A percentile compares a stretch with the other conserved stretches of the same genome.
Conservation (phyloP, 1,140 invertebrate species). For the Protaetia brevitarsis region DNA sequence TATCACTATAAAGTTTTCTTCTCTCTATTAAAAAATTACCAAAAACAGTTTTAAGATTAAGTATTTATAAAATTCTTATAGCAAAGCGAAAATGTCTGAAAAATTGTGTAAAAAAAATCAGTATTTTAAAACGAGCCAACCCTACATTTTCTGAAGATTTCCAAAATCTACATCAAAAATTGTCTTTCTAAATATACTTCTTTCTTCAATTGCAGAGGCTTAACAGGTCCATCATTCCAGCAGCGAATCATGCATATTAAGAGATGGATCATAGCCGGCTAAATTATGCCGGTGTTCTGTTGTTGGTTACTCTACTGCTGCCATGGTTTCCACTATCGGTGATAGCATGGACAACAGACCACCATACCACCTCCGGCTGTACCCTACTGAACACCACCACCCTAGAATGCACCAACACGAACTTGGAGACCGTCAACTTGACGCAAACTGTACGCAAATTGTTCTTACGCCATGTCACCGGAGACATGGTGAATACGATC, state of each 20-base stretch:
- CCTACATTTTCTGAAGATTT: no score
- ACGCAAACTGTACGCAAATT: conserved; percentile 32
- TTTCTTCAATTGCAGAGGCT: not conserved
- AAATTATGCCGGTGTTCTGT: conserved; percentile 36
- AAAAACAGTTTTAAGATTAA: no score
- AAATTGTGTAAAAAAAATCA: no score
- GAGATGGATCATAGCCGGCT: conserved; percentile 43
- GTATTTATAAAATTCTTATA: no score
- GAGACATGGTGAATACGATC: conserved; percentile 31
- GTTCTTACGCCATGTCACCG: conserved; percentile 55
- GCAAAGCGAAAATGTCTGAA: no score
- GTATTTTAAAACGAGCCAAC: no score
- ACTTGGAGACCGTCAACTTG: conserved; percentile 26
- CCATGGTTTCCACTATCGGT: conserved; percentile 22
- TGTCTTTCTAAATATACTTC: no score
- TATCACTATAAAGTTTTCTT: no score
- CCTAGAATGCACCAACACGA: conserved; percentile 35
- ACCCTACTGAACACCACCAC: conserved; percentile 24
- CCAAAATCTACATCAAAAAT: no score
- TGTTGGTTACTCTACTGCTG: conserved; percentile 25
- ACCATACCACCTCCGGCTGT: conserved; percentile 26
- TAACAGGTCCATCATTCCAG: not conserved
- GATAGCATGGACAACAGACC: no score
- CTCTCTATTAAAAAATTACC: no score
- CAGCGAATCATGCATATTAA: conserved; percentile 33